Base-by-base conservation (phyloP, 2,888 invertebrate species). In the Drosophila dives region DNA sequence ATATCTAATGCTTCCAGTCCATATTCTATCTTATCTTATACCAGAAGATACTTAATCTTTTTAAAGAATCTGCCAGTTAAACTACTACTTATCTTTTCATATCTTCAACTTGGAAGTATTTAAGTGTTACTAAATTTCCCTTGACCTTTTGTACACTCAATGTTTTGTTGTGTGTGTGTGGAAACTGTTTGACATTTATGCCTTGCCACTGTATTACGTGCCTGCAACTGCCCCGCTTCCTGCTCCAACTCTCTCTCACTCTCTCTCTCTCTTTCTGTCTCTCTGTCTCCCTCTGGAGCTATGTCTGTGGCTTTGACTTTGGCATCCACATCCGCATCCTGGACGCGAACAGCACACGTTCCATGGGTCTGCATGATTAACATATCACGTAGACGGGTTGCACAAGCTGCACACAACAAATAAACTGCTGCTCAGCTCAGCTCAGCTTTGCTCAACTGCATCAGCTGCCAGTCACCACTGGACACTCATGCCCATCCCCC, bases 301-400 rank as follows among this genome's bases (percentile, higher is more conserved):
- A 23, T 32, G 32, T 17, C 58, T 59, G 40, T 38, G 45, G 29
- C 45, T 53, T n/a, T 20, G 49, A 26, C 49, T 42, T 53, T 66
- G 49, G 60, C 69, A 61, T 29, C 66, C 79, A 79, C 79, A 83
- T 82, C 83, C 83, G 81, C 85, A 85, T 77, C 79, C 85, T 70
- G 68, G 72, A 63, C 72, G 76, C 73, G 64, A 20, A 55, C 29
- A 50, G 71, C 72, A 71, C 77, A 77, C 73, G 81, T 80, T 72
- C 68, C 68, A 61, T 71, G 59, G 77, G 38, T 38, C 66, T 67
- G 66, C 59, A 87, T 91, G 92, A 92, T 92, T 92, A 92, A 92
- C 92, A 92, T 92, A 92, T 92, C 92, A 91, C 91, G 91, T 91
- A 66, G 80, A 82, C 80, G 77, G 29, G 29, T 86, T 79, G 79